Base-by-base conservation (phyloP, 2,888 invertebrate species). In the Acheta domesticus region DNA sequence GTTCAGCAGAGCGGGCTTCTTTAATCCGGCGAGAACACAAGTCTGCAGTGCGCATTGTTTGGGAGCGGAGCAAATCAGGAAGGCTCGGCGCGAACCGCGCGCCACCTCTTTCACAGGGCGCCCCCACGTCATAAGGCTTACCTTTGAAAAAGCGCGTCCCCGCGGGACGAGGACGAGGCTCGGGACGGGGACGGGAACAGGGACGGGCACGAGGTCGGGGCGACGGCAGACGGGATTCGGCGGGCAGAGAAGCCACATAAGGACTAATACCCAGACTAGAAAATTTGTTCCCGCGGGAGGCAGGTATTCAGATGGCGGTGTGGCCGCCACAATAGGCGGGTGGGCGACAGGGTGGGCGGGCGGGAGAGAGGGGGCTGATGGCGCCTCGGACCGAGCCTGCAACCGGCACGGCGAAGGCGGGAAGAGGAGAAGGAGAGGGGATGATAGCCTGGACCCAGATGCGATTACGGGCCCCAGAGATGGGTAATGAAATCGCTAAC, bases 81-180 rank as follows among this genome's bases (percentile, higher is more conserved):
- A 14, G n/a, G 62, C 62, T n/a, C 36, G n/a, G 14, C 14, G 14
- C 14, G 62, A 62, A 62, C 62, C 62, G 62, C 62, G n/a, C 16
- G 62, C 62, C n/a, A n/a, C 62, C 62, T 62, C 36, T 62, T 62
- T n/a, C 14, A 11, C 62, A 11, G 16, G 62, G 11, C 62, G 14
- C n/a, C 62, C 23, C 36, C 36, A 36, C 62, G 62, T 62, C 62
- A 14, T 62, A 14, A n/a, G n/a, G n/a, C 14, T 62, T 62, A 62
- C 62, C 16, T 62, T 62, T 62, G 16, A 62, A 62, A 62, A 62
- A 62, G 62, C 62, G 62, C 62, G 62, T 62, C 62, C 62, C 62
- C n/a, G 62, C 14, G 62, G n/a, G 62, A n/a, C n/a, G 62, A 50
- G 50, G 12, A 50, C 50, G 50, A 2, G 2, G 12, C 50, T 19